phyloP scores from a whole-genome alignment of 2,797 vertebrate species.

The Chelidonichthys spinosus region DNA sequence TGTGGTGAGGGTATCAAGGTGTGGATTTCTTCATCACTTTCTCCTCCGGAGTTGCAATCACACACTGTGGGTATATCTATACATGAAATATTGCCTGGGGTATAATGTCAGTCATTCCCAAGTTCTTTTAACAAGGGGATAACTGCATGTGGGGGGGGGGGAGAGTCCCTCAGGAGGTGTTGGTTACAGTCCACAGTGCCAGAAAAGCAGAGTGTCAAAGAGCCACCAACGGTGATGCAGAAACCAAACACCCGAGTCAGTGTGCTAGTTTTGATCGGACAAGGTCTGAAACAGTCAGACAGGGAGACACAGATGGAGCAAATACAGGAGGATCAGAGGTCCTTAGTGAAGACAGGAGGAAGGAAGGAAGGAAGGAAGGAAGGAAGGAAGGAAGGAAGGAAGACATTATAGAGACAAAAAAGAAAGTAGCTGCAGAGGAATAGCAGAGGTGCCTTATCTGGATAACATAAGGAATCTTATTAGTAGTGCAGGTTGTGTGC shows the following conservation, averaged over 20 bases:
- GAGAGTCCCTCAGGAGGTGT: conserved; percentile 36
- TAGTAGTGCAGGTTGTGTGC: conserved; percentile 64
- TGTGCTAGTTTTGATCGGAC: conserved; percentile 36
- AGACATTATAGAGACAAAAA: conserved; percentile 31
- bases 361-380: conserved; percentile 32
- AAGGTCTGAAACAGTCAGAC: conserved; percentile 38
- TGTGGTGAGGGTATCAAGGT: conserved; percentile 36
- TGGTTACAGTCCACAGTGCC: conserved; percentile 45
- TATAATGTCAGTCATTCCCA: conserved; percentile 21
- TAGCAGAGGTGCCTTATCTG: conserved; percentile 71
- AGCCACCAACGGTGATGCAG: conserved; percentile 41
- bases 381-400: conserved; percentile 36
- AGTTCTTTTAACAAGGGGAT: conserved; percentile 45
- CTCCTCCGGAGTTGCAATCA: conserved; percentile 26
- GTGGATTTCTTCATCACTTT: conserved; percentile 40
- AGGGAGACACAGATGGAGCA: conserved; percentile 16
- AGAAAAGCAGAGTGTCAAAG: conserved; percentile 43
- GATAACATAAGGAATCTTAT: conserved; percentile 72
- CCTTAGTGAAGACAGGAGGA: conserved; percentile 20
- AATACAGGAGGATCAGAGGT: conserved; percentile 28
- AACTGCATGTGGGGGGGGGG: conserved; percentile 22
- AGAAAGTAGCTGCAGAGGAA: conserved; percentile 46
- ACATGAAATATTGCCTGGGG: conserved; percentile 23
- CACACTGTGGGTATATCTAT: conserved; percentile 26
- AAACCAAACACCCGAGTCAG: conserved; percentile 46